These are phyloP conservation scores for Tubulanus polymorphus DNA, from an alignment of 2,888 invertebrate species.

Conservation along the genomic window DNA sequence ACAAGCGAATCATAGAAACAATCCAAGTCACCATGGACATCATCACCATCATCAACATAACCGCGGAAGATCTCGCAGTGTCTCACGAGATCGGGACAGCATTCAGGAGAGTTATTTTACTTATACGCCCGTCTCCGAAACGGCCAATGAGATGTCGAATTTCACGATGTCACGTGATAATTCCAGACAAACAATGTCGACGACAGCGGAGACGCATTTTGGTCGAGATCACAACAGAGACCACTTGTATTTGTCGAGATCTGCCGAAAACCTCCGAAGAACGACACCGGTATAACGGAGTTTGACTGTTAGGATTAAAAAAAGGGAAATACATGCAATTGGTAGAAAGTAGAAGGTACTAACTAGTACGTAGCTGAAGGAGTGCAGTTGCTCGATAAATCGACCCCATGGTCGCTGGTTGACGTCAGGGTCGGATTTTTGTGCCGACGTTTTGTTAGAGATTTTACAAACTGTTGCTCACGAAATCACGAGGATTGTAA, in stretches of 20 bases:
- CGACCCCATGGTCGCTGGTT: too few relatives aligned
- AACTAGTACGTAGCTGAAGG: too few relatives aligned
- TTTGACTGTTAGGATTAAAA: too few relatives aligned
- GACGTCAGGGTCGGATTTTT: too few relatives aligned
- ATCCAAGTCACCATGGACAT: conserved; percentile 27
- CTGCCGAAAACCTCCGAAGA: conserved; percentile 31
- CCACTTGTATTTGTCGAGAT: conserved; percentile 15
- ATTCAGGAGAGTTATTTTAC: conserved; percentile 50
- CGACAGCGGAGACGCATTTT: conserved; percentile 42
- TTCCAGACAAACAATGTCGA: conserved; percentile 46
- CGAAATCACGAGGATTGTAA: too few relatives aligned
- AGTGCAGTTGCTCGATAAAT: too few relatives aligned
- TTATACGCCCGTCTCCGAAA: conserved; percentile 50
- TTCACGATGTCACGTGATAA: conserved; percentile 45
- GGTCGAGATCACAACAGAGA: conserved; percentile 17
- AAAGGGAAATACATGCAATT: too few relatives aligned
- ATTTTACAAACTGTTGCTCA: too few relatives aligned
- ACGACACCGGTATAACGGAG: conserved; percentile 36
- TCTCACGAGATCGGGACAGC: conserved; percentile 40
- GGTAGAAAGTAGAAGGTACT: too few relatives aligned
- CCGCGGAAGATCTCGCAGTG: conserved; percentile 32
- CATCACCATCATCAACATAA: conserved; percentile 7
- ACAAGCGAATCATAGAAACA: conserved; percentile 33
- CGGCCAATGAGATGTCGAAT: conserved; percentile 50
- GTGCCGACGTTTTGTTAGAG: too few relatives aligned